phyloP scores from a whole-genome alignment of 2,113 vertebrate species.

The Canis aureus region DNA sequence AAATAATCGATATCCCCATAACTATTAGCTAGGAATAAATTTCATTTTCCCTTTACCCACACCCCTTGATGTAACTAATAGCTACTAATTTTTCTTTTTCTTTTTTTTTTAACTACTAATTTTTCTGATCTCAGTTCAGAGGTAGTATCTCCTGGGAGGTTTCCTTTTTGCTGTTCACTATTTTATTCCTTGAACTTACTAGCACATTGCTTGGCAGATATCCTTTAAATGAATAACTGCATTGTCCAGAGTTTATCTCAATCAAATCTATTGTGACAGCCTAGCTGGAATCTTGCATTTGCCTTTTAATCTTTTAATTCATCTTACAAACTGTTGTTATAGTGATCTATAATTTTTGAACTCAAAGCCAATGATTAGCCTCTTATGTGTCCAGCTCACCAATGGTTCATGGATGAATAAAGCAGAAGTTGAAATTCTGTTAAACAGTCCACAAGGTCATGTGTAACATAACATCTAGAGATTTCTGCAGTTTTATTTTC shows the following conservation, averaged over 20 bases:
- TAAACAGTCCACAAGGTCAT: not conserved
- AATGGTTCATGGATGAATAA: not conserved
- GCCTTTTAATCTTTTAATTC: not conserved
- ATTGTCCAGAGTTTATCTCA: not conserved
- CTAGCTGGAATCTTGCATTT: not conserved
- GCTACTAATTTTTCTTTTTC: not conserved
- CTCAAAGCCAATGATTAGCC: not conserved
- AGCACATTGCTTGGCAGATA: not conserved
- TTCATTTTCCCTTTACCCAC: not conserved
- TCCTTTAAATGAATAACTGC: not conserved
- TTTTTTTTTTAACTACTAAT: too few species aligned
- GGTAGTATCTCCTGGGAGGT: not conserved
- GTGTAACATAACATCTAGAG: not conserved
- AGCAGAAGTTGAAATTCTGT: not conserved
- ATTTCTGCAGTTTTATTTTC: not conserved
- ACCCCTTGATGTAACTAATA: not conserved
- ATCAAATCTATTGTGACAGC: not conserved
- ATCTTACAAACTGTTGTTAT: not conserved
- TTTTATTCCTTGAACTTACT: not conserved
- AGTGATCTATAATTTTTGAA: not conserved
- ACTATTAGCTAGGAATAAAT: not conserved
- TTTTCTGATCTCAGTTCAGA: slow-evolving; percentile 3
- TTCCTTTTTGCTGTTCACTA: not conserved
- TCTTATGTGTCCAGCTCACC: not conserved
- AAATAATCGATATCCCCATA: not conserved